phyloP scores from a whole-genome alignment of 2,797 vertebrate species.

The Echiichthys vipera region DNA sequence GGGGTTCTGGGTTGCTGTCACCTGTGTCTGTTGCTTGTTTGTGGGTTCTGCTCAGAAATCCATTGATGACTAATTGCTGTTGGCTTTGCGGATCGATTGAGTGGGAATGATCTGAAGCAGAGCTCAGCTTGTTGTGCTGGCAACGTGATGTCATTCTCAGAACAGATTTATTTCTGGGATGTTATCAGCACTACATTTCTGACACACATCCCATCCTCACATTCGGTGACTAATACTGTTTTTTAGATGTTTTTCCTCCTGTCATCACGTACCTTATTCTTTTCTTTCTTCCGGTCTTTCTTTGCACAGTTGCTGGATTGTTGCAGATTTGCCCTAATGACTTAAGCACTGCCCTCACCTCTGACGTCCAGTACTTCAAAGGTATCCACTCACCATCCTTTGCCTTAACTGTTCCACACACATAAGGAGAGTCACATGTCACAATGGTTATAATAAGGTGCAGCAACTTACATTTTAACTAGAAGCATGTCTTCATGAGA shows the following conservation, averaged over 20 bases:
- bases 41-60: conserved; percentile 65
- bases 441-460: neutral
- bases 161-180: conserved; percentile 19
- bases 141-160: conserved; percentile 44
- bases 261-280: neutral
- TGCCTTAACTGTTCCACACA: neutral
- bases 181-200: conserved; percentile 26
- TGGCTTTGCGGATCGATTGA: conserved; percentile 47
- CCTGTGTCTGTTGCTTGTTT: conserved; percentile 54
- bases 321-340: conserved; percentile 92
- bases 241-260: conserved; percentile 24
- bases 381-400: conserved; percentile 78
- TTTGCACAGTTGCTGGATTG: conserved; percentile 86
- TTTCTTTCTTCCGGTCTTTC: conserved; percentile 8
- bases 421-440: neutral
- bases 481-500: neutral
- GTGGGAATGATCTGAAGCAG: conserved; percentile 25
- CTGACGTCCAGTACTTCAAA: conserved; percentile 94
- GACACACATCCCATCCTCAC: conserved; percentile 15
- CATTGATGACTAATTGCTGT: conserved; percentile 67
- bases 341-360: conserved; percentile 91
- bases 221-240: conserved; percentile 21
- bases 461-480: neutral
- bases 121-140: conserved; percentile 40
- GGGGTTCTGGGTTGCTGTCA: conserved; percentile 53